Evolutionary conservation across 2,797 vertebrate genomes (phyloP).

Genomic region (Enteromius treurensis): DNA sequence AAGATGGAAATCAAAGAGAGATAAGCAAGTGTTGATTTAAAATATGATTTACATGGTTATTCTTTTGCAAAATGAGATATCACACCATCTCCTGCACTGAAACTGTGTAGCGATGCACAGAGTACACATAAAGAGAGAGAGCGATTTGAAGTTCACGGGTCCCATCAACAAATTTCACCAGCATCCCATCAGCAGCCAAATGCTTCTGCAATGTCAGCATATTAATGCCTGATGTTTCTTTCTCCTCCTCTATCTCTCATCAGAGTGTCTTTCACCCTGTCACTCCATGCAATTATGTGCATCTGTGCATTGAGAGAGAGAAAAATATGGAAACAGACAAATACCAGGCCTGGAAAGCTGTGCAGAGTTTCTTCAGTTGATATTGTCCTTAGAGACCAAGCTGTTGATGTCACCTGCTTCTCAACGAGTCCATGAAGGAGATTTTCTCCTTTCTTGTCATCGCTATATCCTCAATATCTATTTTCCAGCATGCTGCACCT

Average conservation of each 20-base stretch:
- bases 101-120: neutral
- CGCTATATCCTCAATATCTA: neutral
- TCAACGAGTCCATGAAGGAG: constrained; percentile 37
- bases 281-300: constrained; percentile 47
- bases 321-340: constrained; percentile 8
- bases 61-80: constrained; percentile 46
- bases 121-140: constrained; percentile 16
- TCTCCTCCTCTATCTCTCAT: constrained; percentile 32
- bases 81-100: constrained; percentile 16
- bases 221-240: constrained; percentile 54
- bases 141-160: constrained; percentile 24
- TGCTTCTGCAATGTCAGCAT: constrained; percentile 58
- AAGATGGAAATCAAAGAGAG: neutral
- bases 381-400: constrained; percentile 30
- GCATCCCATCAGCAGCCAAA: constrained; percentile 48
- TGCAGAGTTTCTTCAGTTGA: neutral
- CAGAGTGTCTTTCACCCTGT: constrained; percentile 33
- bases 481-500: constrained; percentile 10
- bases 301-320: constrained; percentile 43
- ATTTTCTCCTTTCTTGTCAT: constrained; percentile 42
- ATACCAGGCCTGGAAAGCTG: neutral
- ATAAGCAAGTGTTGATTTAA: constrained; percentile 7
- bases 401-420: constrained; percentile 34
- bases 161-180: constrained; percentile 40
- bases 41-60: constrained; percentile 34